A percentile compares a stretch with the other conserved stretches of the same genome.
These are phyloP conservation scores for Amniataba percoides DNA, from an alignment of 2,797 vertebrate species.

Conservation along the genomic window DNA sequence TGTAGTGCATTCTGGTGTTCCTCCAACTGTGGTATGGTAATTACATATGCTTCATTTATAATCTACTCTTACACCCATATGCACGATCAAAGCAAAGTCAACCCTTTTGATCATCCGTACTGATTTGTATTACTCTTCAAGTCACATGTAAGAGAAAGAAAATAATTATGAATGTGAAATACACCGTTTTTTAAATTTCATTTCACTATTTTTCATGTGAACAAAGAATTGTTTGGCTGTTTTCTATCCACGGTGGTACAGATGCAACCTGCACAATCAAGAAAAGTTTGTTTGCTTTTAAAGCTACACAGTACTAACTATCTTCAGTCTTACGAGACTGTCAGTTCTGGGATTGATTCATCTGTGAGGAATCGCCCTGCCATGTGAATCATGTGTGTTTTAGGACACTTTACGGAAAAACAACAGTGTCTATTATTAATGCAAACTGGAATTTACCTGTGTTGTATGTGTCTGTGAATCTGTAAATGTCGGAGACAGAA, in stretches of 20 bases:
- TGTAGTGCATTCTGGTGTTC: neutral
- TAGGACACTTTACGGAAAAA: too few species aligned
- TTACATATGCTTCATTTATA: slow-evolving; percentile 16
- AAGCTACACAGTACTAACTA: too few species aligned
- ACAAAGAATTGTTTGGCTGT: neutral
- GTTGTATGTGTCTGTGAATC: too few species aligned
- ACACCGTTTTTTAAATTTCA: too few species aligned
- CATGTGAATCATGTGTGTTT: neutral
- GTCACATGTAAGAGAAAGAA: neutral
- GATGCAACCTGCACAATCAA: neutral
- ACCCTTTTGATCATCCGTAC: neutral
- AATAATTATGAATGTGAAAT: neutral
- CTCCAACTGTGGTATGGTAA: slow-evolving; percentile 3
- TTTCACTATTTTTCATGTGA: neutral
- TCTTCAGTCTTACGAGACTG: neutral
- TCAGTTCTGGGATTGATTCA: too few species aligned
- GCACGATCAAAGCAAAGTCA: neutral
- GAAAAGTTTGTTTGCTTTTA: neutral
- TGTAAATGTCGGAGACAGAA: too few species aligned
- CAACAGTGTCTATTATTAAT: too few species aligned
- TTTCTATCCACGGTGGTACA: neutral
- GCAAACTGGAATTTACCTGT: too few species aligned
- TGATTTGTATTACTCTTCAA: neutral
- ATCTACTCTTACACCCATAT: slow-evolving; percentile 9
- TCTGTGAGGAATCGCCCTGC: neutral